Base-by-base conservation (phyloP, 2,888 invertebrate species). In the Sisyra nigra region DNA sequence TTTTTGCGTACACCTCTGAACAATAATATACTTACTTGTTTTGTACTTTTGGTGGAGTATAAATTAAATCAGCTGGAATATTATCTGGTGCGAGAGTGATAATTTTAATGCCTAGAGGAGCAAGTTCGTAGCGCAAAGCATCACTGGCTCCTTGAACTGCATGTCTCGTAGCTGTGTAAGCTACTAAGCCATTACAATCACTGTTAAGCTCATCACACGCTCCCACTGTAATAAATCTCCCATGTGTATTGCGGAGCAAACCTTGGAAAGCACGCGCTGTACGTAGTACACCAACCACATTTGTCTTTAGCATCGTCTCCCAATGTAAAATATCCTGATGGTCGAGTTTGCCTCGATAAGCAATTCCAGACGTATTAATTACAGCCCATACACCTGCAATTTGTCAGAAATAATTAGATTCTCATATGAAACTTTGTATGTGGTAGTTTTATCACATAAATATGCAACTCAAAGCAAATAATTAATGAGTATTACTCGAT, bases 61-160 rank as follows among this genome's bases (percentile, higher is more conserved):
- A 80, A 44, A 83, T 66, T 43, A 74, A 71, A 40, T 74, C 72
- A 1, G 76, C 74, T 38, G 74, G 65, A 44, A 80, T 61, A 45
- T 76, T 76, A 5, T 76, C 73, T 7, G 85, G 80, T 57, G 84
- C 80, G 47, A 87, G 64, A 45, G 83, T 70, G 35, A 86, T 71
- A 29, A 87, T 84, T 55, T 74, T 76, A 45, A 87, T 72, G 9
- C 80, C 76, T 47, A 76, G 71, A 3, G 80, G 73, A 43, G 73
- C 72, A 48, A 85, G 62, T 50, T 82, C 78, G 35, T 74, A 67
- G 29, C 81, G 68, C 47, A 86, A 60, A 5, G 83, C 82, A 29
- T 76, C 73, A 46, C 81, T 81, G 4, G 83, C 85, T 44, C 84
- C 85, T 63, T 83, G 82, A 11, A 85, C 83, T 6, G 84, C 85